A percentile compares a stretch with the other conserved stretches of the same genome.
Conservation (phyloP, 1,140 invertebrate genomes). For the Telenomus remus region DNA sequence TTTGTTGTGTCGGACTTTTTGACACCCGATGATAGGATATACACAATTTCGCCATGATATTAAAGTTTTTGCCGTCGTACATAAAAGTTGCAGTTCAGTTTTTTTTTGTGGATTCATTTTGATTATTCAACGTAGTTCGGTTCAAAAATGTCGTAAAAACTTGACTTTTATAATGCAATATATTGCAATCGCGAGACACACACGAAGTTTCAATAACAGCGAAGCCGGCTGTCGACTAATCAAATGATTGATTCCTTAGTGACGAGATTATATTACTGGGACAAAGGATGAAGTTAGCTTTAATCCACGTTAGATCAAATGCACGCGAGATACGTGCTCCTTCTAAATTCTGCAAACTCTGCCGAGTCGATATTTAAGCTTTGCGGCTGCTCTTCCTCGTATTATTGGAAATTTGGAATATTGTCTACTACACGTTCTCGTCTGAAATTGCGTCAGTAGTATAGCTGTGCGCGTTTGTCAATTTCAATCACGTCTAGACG, state of each 20-base stretch:
- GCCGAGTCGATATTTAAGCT: slow-evolving; percentile 21
- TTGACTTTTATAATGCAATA: too few species aligned
- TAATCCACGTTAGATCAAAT: slow-evolving; percentile 12
- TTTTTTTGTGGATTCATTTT: too few species aligned
- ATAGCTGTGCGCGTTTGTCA: neutral
- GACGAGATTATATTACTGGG: neutral
- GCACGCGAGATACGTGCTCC: slow-evolving; percentile 11
- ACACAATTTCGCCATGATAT: too few species aligned
- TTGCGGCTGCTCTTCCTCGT: neutral
- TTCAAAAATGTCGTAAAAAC: too few species aligned
- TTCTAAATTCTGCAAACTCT: slow-evolving; percentile 12
- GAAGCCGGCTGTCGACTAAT: neutral
- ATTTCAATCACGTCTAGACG: slow-evolving; percentile 9
- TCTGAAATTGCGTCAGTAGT: slow-evolving; percentile 1
- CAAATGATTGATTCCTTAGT: slow-evolving; percentile 11
- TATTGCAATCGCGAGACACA: too few species aligned
- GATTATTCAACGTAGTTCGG: too few species aligned
- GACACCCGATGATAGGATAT: too few species aligned
- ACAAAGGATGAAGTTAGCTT: slow-evolving; percentile 13
- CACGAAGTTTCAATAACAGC: too few species aligned
- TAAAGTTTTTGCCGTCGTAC: neutral
- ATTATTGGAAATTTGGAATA: slow-evolving; percentile 19
- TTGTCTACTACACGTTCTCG: slow-evolving; percentile 11
- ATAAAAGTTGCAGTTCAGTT: too few species aligned
- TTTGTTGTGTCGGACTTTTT: too few species aligned